Evolutionary conservation across 1,140 invertebrate species (phyloP), one percentile per base, ranked within the genome.

Genomic region (Hylaeus anthracinus): DNA sequence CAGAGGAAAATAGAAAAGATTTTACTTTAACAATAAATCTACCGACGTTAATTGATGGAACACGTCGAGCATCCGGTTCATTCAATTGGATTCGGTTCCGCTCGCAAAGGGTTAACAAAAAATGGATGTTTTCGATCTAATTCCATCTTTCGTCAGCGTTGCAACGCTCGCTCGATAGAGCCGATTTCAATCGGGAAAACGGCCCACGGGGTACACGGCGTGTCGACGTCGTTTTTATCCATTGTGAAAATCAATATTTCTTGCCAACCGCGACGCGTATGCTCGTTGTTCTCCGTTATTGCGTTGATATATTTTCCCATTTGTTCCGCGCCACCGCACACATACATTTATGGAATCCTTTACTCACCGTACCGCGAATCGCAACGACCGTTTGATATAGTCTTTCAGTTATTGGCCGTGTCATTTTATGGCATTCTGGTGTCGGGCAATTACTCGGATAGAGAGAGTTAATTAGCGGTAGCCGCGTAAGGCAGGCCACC

Each of bases 321-420:
- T 70, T 70, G 75, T 77, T 77, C 65, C 74, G 65, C 65, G 43
- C 43, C 41, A 70, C n/a, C 55, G 74, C 14, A n/a, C 43, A 10
- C 37, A 14, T 3, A 51, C 74, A 15, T 51, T 56, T 45, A 70
- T 26, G 45, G 56, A 37, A 76, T 58, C 53, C 14, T 69, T 69
- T 56, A 48, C 64, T 76, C 53, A 10, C 51, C 64, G 39, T 43
- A 26, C 51, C 43, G 67, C 56, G 63, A 55, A 76, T 41, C 73
- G 61, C 56, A 75, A 75, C 63, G 61, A 65, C 65, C 64, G 74
- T 43, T 58, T 9, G 53, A 43, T 58, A 67, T 43, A 51, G 53
- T 12, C 65, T 60, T 56, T 70, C 55, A 60, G 39, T 77, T 69
- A 77, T 77, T 14, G 65, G 26, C 53, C 43, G 55, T 70, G 55